Percentiles rank a stretch among this genome's conserved stretches.
Evolutionary conservation across 37 sponge, comb jelly and placozoan species (phyloP).

Genomic region (Beroe ovata): DNA sequence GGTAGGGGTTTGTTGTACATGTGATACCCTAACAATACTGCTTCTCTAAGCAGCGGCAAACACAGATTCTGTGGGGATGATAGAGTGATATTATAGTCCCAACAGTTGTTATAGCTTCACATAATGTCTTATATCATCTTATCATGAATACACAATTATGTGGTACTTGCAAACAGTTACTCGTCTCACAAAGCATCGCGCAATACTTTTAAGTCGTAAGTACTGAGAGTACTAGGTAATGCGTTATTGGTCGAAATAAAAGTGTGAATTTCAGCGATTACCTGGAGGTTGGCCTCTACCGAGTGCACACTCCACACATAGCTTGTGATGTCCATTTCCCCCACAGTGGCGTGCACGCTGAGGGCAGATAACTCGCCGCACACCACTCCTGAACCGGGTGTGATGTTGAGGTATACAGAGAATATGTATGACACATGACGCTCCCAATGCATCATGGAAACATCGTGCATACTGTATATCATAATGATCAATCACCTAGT

Average conservation of each 20-base stretch:
- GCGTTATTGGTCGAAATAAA: too few species aligned
- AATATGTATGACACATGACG: too few species aligned
- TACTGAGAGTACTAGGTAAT: too few species aligned
- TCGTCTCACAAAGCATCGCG: too few species aligned
- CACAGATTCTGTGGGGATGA: slow-evolving; percentile 22
- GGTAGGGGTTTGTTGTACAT: slow-evolving; percentile 54
- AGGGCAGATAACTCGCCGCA: slow-evolving; percentile 8
- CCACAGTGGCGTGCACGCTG: slow-evolving; percentile 21
- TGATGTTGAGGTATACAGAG: too few species aligned
- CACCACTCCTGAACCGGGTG: not conserved
- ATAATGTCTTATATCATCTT: not conserved
- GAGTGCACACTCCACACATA: slow-evolving; percentile 63
- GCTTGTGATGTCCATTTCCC: slow-evolving; percentile 52
- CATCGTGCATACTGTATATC: too few species aligned
- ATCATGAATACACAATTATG: too few species aligned
- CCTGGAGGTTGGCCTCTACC: slow-evolving; percentile 45
- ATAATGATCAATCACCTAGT: too few species aligned
- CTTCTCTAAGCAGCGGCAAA: slow-evolving; percentile 39
- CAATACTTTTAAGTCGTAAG: too few species aligned
- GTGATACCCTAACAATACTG: slow-evolving; percentile 48
- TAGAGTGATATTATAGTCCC: not conserved
- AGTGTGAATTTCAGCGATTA: too few species aligned
- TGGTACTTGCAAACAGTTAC: too few species aligned
- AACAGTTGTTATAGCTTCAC: not conserved
- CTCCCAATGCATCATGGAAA: too few species aligned